phyloP scores from a whole-genome alignment of 2,797 vertebrate genomes.

The Cuniculus paca region DNA sequence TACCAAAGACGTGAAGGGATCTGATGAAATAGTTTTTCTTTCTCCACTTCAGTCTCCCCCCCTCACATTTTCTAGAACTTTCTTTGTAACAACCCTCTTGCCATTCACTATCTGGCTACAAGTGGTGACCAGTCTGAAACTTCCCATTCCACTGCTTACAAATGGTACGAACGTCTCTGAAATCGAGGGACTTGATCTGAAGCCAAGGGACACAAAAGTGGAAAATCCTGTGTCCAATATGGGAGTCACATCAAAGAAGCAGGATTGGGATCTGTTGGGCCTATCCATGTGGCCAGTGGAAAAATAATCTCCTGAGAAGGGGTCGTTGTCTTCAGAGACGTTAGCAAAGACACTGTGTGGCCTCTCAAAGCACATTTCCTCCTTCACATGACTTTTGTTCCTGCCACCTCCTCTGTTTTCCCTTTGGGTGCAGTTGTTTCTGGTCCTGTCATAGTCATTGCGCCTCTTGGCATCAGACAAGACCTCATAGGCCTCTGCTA shows the following conservation, averaged over 20 bases:
- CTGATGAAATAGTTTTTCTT: slow-evolving; percentile 62
- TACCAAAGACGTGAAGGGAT: slow-evolving; percentile 73
- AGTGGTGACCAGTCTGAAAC: slow-evolving; percentile 83
- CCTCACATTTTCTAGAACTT: slow-evolving; percentile 81
- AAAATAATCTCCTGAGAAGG: slow-evolving; percentile 71
- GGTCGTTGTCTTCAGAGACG: slow-evolving; percentile 61
- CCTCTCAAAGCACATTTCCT: slow-evolving; percentile 29
- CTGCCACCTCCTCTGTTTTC: slow-evolving; percentile 25
- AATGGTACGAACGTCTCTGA: slow-evolving; percentile 76
- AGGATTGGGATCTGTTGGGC: slow-evolving; percentile 63
- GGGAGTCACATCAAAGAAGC: slow-evolving; percentile 83
- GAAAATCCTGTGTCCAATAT: slow-evolving; percentile 84
- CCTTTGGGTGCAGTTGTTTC: slow-evolving; percentile 25
- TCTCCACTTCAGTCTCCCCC: slow-evolving; percentile 67
- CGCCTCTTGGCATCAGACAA: slow-evolving; percentile 75
- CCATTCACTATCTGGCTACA: slow-evolving; percentile 84
- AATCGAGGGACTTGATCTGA: slow-evolving; percentile 10
- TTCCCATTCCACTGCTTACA: slow-evolving; percentile 81
- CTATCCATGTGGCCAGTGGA: neutral
- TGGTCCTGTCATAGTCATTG: slow-evolving; percentile 58
- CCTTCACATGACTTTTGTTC: neutral
- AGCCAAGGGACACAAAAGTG: slow-evolving; percentile 79
- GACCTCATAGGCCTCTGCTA: slow-evolving; percentile 75
- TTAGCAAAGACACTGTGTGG: slow-evolving; percentile 31
- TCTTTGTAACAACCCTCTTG: slow-evolving; percentile 83